Conservation (phyloP, 1,140 invertebrate genomes). For the Calycopis cecrops region DNA sequence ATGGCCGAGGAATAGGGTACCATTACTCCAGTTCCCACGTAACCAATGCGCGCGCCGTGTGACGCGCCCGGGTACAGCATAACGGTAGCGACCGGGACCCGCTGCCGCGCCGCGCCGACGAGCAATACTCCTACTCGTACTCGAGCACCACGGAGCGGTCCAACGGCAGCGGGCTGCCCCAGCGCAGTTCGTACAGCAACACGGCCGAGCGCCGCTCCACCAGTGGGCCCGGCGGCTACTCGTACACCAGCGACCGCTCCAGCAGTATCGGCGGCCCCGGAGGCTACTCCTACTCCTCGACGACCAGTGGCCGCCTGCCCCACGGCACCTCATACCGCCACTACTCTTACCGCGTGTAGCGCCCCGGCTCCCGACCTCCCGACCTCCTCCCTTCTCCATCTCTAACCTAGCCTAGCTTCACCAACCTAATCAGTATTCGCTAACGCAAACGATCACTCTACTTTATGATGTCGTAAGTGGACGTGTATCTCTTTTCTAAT, state of each 20-base stretch:
- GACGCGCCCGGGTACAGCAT: too few relatives aligned
- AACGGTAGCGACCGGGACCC: slow-evolving; percentile 86
- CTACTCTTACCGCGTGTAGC: slow-evolving; percentile 89
- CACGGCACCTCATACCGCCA: slow-evolving; percentile 88
- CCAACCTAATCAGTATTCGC: slow-evolving; percentile 68
- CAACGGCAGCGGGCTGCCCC: slow-evolving; percentile 67
- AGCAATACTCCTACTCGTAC: slow-evolving; percentile 90
- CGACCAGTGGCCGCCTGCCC: slow-evolving; percentile 84
- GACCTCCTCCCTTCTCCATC: slow-evolving; percentile 22
- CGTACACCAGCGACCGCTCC: slow-evolving; percentile 83
- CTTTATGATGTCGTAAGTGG: slow-evolving; percentile 61
- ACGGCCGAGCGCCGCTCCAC: slow-evolving; percentile 81
- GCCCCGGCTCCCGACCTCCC: slow-evolving; percentile 53
- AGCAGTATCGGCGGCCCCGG: slow-evolving; percentile 84
- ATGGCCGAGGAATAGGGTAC: too few relatives aligned
- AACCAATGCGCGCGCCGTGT: too few relatives aligned
- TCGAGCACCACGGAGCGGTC: slow-evolving; percentile 75
- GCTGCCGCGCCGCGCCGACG: slow-evolving; percentile 80
- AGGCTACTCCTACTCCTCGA: slow-evolving; percentile 87
- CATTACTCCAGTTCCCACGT: too few relatives aligned
- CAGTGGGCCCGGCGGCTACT: slow-evolving; percentile 81
- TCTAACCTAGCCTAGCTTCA: slow-evolving; percentile 29
- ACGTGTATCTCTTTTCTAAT: slow-evolving; percentile 42
- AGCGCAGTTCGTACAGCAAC: slow-evolving; percentile 79
- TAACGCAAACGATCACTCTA: slow-evolving; percentile 65